Base-by-base conservation (phyloP, 2,888 invertebrate species). In the Autographa pulchrina region DNA sequence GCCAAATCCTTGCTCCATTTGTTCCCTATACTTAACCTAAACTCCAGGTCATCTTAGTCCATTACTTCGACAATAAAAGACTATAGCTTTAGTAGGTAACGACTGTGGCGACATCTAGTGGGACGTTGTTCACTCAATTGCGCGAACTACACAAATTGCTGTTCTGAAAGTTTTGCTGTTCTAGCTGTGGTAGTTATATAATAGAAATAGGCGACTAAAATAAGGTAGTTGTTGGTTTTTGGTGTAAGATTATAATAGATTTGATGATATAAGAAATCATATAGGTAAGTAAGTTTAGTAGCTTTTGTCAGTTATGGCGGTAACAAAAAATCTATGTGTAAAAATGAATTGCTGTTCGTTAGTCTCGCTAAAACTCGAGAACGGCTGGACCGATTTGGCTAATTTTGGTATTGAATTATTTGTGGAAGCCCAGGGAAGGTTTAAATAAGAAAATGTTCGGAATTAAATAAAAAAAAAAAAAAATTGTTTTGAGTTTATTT, bases 61-160 rank as follows among this genome's bases (percentile, higher is more conserved):
- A 62, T 58, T 60, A 68, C 66, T 65, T 66, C 69, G 59, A 65
- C 74, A 80, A 78, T 75, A 63, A 63, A 61, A 68, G 65, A 69
- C 72, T 69, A 65, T 70, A 72, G 68, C 48, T 48, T 72, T 74
- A 56, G 25, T 18, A 69, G 66, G 71, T 61, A 74, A 78, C 76
- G 73, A 73, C 70, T 68, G 64, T 58, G 61, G 62, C 65, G 78
- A 68, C 75, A 66, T 18, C 78, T 75, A 31, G 63, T 56, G 32
- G 58, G n/a, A 69, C 72, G 62, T 80, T 82, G 66, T 74, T 70
- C 68, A 74, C 78, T 74, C 78, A 75, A 80, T 67, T 70, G 74
- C 62, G 52, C 61, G 65, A 71, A 70, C 74, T 62, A 31, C 64
- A 73, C 78, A 82, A 82, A 80, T 82, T 82, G 78, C 58, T 67